Evolutionary conservation across 1,140 invertebrate genomes (phyloP), one percentile per base, ranked within the genome.

Genomic region (Neodiprion virginianus): DNA sequence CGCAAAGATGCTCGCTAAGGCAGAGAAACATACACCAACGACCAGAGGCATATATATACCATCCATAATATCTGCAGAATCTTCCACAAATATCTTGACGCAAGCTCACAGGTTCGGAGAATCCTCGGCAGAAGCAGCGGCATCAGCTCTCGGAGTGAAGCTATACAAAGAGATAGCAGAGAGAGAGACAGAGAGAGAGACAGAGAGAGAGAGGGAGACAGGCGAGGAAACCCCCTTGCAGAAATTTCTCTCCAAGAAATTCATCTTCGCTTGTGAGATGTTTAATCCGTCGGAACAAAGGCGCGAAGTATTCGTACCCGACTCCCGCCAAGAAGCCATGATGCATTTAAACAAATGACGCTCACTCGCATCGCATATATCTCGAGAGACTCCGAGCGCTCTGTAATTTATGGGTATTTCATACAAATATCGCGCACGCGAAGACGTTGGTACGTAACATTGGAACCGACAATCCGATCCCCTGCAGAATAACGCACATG

Each of bases 191-290:
- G 61, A 47, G 23, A 75, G 66, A 40, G 72, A n/a, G 48, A 71
- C 48, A 74, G 69, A 47, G 23, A 75, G 66, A 40, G 72, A n/a
- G 48, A 71, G 53, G 23, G 12, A 48, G 50, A 74, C 48, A 21
- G 61, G 72, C 65, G 5, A 8, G 1, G 48, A 14, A 61, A 61
- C 53, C 4, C n/a, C 28, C 28, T 53, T 0, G n/a, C 5, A 17
- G n/a, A 61, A 61, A 61, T 17, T 61, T 17, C 11, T 40, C 28
- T 40, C 28, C 28, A 61, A 61, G 53, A 61, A 61, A 61, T 61
- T 61, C 53, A 61, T 61, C 53, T 61, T 61, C 28, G 11, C n/a
- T 17, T 12, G 3, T 61, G 53, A 61, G 11, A 61, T 61, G 53
- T 61, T 61, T 61, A 61, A 61, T 61, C 53, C 53, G 53, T n/a